Evolutionary conservation across 1,140 invertebrate genomes (phyloP), one percentile per base, ranked within the genome.

Genomic region (Drosophila saltans): DNA sequence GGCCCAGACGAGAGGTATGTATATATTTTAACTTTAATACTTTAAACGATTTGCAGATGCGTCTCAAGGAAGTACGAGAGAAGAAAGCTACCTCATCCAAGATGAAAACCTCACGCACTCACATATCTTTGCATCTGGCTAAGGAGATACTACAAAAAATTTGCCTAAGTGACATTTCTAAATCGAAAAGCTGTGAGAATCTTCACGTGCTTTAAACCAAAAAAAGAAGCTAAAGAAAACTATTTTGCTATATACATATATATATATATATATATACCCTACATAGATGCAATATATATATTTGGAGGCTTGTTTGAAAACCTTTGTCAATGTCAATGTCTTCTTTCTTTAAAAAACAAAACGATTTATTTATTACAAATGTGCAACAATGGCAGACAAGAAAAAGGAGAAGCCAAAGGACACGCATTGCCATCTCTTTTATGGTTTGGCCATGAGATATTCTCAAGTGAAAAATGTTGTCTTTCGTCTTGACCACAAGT

Each of bases 161-260:
- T 78, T 97, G 97, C 90, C 94, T 97, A 72, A 97, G 96, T 80
- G 96, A 97, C 92, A 96, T 95, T 60, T 95, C 95, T 48, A 97
- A 97, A 93, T 97, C 97, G 16, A 97, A 97, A 90, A 97, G 96
- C 60, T 98, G 97, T 91, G 97, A 98, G 92, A 98, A 98, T 92
- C 93, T 98, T 59, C 96, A 98, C 91, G 97, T 97, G 67, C 94
- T 98, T 60, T 98, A 96, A 55, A 55, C 11, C 21, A n/a, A 66
- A n/a, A 66, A 24, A 36, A 30, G 16, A 21, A 66, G 48, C 52
- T 56, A 40, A 24, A 52, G 7, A 52, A 16, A 57, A 65, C 28
- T 41, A 43, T 45, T 58, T 43, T 56, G 56, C 48, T 43, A 66
- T 21, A 52, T 26, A 6, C 60, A 65, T 57, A 41, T 39, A 59